Evolutionary conservation across 2,888 invertebrate species (phyloP), one percentile per base, ranked within the genome.

Genomic region (Catocala nupta): DNA sequence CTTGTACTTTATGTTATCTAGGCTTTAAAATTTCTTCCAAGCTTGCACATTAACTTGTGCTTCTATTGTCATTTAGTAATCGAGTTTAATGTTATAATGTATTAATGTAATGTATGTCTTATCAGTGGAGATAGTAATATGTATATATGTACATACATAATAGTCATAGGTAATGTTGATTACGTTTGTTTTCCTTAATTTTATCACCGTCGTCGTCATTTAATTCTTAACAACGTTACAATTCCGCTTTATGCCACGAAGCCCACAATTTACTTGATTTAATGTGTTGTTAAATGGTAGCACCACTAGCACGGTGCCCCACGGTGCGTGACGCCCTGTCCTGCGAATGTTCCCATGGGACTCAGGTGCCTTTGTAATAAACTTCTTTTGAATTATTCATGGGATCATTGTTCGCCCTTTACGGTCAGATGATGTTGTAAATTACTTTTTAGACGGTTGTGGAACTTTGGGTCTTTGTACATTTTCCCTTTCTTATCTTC

Each of bases 291-390:
- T 70, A 71, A 73, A 64, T 69, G 70, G 76, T 74, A 71, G 57
- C 69, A 69, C 71, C 73, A 61, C 64, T 57, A 73, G 68, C 73
- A 68, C 56, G 63, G 61, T 65, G 62, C 74, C 80, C 75, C 80
- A 79, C 70, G 79, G 79, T 63, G 89, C 89, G 82, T 85, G 85
- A 89, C 90, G 82, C 80, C 84, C 81, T 68, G 68, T 81, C 84
- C 81, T 83, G 83, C 81, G 83, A 86, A 86, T 75, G 81, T 88
- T 90, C 90, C 88, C 89, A 89, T 85, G 89, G 84, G 85, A 82
- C 77, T 80, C 89, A 87, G 86, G 88, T 88, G 88, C 84, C 71
- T 83, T 89, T 87, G 86, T 86, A 75, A 77, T 75, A 72, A 70
- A 70, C 68, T 73, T 73, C 78, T 81, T 73, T 77, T 88, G 83